phyloP scores from a whole-genome alignment of 2,797 vertebrate genomes.

The Pipistrellus nathusii region DNA sequence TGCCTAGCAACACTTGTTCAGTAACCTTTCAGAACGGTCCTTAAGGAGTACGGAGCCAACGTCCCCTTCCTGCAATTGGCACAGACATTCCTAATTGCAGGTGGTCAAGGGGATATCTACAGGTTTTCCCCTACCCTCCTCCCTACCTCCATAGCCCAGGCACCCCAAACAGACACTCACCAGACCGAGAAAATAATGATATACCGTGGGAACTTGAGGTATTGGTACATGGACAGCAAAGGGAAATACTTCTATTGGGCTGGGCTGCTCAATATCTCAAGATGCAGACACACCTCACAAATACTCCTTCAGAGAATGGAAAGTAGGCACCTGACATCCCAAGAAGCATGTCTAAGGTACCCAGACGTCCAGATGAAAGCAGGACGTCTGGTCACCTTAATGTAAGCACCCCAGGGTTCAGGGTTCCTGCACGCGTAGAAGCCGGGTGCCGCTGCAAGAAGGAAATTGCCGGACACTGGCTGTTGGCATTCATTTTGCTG shows the following conservation, averaged over 20 bases:
- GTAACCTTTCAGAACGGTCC: constrained; percentile 41
- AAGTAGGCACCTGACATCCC: neutral
- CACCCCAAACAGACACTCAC: neutral
- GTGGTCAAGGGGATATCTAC: neutral
- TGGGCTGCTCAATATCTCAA: neutral
- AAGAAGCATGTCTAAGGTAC: neutral
- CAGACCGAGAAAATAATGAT: neutral
- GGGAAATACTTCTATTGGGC: neutral
- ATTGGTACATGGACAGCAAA: neutral
- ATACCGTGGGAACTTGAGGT: neutral
- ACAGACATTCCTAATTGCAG: neutral
- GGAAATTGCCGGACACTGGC: neutral
- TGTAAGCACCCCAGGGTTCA: neutral
- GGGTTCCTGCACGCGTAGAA: neutral
- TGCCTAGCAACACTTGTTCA: constrained; percentile 44
- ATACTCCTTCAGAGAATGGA: neutral
- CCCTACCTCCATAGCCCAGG: neutral
- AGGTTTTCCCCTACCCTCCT: neutral
- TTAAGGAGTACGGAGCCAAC: neutral
- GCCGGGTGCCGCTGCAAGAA: neutral
- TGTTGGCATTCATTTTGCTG: neutral
- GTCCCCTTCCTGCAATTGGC: neutral
- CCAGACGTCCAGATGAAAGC: too few relatives aligned
- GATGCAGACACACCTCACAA: neutral
- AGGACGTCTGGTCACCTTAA: too few relatives aligned